A percentile compares a stretch with the other conserved stretches of the same genome.
Evolutionary conservation across 2,888 invertebrate species (phyloP).

Genomic region (Heteromyza rotundicornis): DNA sequence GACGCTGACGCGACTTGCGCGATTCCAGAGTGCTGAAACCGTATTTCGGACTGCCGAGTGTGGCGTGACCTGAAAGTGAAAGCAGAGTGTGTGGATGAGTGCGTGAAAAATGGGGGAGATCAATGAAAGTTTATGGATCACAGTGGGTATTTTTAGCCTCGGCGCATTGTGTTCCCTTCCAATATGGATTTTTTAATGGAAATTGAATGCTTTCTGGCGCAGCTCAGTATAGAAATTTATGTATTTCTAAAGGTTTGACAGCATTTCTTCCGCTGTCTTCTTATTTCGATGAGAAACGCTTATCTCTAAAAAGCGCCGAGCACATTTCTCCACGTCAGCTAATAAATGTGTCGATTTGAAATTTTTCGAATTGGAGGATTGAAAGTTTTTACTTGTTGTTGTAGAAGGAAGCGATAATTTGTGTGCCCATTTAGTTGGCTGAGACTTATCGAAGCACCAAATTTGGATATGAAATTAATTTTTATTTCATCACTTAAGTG

Average conservation of each 20-base stretch:
- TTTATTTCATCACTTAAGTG: constrained; percentile 8
- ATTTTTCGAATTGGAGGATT: background rate
- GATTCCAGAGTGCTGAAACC: constrained; percentile 68
- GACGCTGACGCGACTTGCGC: constrained; percentile 62
- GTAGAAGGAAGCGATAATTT: background rate
- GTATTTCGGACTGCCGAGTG: constrained; percentile 64
- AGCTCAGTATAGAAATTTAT: constrained; percentile 6
- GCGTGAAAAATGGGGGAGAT: background rate
- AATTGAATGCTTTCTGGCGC: constrained; percentile 22
- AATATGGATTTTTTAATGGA: constrained; percentile 23
- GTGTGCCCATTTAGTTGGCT: background rate
- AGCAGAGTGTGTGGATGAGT: background rate
- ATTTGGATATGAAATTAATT: constrained; percentile 3
- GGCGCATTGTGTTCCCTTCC: background rate
- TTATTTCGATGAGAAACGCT: background rate
- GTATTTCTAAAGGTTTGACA: constrained; percentile 19
- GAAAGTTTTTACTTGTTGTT: background rate
- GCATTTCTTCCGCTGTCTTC: constrained; percentile 1
- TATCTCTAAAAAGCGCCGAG: background rate
- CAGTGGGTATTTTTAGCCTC: constrained; percentile 22
- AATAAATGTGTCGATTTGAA: constrained; percentile 7
- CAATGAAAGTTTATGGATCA: constrained; percentile 1
- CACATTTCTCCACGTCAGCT: constrained; percentile 5
- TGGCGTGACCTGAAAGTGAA: constrained; percentile 44
- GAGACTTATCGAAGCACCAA: background rate